phyloP scores from a whole-genome alignment of 1,140 invertebrate genomes.

The Leptinotarsa undecemlineata region DNA sequence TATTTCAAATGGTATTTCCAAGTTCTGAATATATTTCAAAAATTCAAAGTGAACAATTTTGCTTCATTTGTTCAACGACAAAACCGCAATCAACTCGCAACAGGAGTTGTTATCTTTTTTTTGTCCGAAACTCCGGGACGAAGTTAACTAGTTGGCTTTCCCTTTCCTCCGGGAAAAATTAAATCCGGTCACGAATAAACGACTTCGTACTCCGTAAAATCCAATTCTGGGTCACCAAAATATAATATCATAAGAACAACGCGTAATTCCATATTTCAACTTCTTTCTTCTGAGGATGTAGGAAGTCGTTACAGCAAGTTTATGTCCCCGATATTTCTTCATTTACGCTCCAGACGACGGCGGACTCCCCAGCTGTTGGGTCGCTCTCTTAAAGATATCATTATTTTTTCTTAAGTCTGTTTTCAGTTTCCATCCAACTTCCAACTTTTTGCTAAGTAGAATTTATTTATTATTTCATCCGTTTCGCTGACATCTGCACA shows the following conservation, averaged over 20 bases:
- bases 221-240: constrained; percentile 18
- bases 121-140: not conserved
- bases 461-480: constrained; percentile 29
- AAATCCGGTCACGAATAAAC: constrained; percentile 2
- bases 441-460: constrained; percentile 28
- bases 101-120: not conserved
- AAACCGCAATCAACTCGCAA: not conserved
- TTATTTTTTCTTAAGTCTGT: constrained; percentile 30
- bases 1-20: no score
- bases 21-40: no score
- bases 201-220: constrained; percentile 1
- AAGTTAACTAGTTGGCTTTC: not conserved
- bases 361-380: constrained; percentile 26
- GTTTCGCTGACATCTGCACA: constrained; percentile 16
- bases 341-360: constrained; percentile 33
- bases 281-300: constrained; percentile 30
- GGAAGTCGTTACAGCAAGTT: constrained; percentile 45
- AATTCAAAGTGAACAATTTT: not conserved
- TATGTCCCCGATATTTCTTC: constrained; percentile 49
- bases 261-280: constrained; percentile 42
- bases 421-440: constrained; percentile 27
- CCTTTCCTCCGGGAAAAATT: not conserved
- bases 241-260: constrained; percentile 32
- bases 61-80: not conserved
- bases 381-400: constrained; percentile 25